A percentile compares a stretch with the other conserved stretches of the same genome.
These are phyloP conservation scores for Triplophysa tibetana DNA, from an alignment of 2,113 vertebrate genomes.

Conservation along the genomic window DNA sequence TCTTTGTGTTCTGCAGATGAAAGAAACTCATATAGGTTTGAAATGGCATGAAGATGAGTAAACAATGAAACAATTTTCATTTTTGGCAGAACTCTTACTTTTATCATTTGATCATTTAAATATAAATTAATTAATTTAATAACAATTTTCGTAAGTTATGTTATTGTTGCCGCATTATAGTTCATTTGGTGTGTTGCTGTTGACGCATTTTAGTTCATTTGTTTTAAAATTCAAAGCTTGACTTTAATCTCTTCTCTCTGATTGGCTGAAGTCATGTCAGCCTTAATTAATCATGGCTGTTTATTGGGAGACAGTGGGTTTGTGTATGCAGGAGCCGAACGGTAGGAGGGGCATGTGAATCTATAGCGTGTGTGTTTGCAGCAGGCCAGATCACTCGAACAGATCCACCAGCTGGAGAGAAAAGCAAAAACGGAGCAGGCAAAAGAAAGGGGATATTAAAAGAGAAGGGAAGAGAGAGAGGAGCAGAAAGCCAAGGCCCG, in stretches of 20 bases:
- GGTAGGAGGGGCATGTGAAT: constrained; percentile 56
- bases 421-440: constrained; percentile 66
- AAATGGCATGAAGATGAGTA: too few relatives aligned
- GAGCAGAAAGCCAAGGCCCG: constrained; percentile 75
- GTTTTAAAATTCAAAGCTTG: not conserved
- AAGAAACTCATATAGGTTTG: too few relatives aligned
- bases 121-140: too few relatives aligned
- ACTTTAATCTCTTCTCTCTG: not conserved
- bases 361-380: constrained; percentile 68
- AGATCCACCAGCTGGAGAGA: constrained; percentile 11
- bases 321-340: not conserved
- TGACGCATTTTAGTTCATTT: not conserved
- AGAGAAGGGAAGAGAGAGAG: constrained; percentile 72
- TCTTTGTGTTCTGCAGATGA: too few relatives aligned
- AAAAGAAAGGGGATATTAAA: constrained; percentile 49
- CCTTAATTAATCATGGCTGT: constrained; percentile 22
- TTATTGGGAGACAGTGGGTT: constrained; percentile 26
- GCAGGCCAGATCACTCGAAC: constrained; percentile 62
- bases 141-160: too few relatives aligned
- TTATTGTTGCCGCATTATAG: not conserved
- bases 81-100: too few relatives aligned
- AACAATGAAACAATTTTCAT: too few relatives aligned
- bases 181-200: too few relatives aligned
- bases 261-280: constrained; percentile 3
- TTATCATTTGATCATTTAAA: too few relatives aligned